A percentile compares a stretch with the other conserved stretches of the same genome.
These are phyloP conservation scores for Lacanobia oleracea DNA, from an alignment of 2,888 invertebrate species.

Conservation along the genomic window DNA sequence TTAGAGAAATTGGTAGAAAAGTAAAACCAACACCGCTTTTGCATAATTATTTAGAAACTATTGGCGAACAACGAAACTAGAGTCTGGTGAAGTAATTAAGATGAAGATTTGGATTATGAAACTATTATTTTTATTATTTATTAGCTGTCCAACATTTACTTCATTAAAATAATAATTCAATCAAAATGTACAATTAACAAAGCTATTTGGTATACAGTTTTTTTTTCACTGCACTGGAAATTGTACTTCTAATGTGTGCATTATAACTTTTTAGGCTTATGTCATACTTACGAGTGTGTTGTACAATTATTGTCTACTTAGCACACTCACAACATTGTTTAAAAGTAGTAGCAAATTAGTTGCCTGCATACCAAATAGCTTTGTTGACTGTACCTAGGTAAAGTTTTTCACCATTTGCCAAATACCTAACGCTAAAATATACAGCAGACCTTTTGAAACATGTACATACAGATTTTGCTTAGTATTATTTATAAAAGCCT, in stretches of 20 bases:
- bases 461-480: conserved; percentile 3
- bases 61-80: background rate
- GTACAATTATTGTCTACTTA: too few relatives aligned
- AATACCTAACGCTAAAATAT: background rate
- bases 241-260: too few relatives aligned
- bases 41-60: conserved; percentile 30
- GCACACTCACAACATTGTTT: too few relatives aligned
- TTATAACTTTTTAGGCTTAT: too few relatives aligned
- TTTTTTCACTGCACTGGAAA: too few relatives aligned
- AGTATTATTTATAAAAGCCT: conserved; percentile 17
- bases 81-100: background rate
- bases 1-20: conserved; percentile 37
- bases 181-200: background rate
- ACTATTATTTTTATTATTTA: background rate
- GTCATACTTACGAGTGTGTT: too few relatives aligned
- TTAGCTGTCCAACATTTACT: background rate
- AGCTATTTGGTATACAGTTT: too few relatives aligned
- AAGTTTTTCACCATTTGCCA: background rate
- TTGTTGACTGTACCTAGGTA: background rate
- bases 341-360: too few relatives aligned
- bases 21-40: conserved; percentile 7
- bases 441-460: background rate
- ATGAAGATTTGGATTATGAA: conserved; percentile 4
- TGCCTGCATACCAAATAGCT: too few relatives aligned
- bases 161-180: background rate